Percentiles rank a stretch among this genome's conserved stretches.
These are phyloP conservation scores for Cryptus viduatorius DNA, from an alignment of 2,888 invertebrate genomes.

Conservation along the genomic window DNA sequence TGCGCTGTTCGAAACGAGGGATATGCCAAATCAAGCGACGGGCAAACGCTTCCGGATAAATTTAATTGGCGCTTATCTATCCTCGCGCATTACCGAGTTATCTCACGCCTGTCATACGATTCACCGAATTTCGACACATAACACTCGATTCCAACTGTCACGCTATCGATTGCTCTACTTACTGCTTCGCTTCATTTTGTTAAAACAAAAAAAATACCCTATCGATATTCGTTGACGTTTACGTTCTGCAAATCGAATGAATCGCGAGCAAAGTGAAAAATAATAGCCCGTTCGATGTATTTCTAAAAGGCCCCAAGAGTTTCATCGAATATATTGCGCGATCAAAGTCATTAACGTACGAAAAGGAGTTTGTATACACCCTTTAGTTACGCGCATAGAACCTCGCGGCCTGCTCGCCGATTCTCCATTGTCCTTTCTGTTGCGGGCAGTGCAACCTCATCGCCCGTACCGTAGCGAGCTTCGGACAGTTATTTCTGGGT, in stretches of 20 bases:
- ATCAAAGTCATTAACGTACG: not conserved
- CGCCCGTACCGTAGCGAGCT: not conserved
- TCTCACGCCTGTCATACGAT: slow-evolving; percentile 10
- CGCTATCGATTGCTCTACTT: not conserved
- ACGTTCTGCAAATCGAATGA: no score
- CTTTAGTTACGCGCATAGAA: not conserved
- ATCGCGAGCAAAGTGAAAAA: no score
- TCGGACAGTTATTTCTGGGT: slow-evolving; percentile 28
- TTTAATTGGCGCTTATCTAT: slow-evolving; percentile 50
- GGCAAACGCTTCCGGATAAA: slow-evolving; percentile 29
- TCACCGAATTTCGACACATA: slow-evolving; percentile 7
- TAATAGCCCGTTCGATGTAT: no score
- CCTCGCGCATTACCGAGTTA: slow-evolving; percentile 6
- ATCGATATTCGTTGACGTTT: no score
- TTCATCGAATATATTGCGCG: no score
- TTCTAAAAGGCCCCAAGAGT: no score
- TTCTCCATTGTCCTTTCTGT: slow-evolving; percentile 7
- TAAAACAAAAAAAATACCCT: no score
- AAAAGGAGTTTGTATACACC: not conserved
- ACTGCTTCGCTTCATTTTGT: not conserved
- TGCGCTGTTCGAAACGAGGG: not conserved
- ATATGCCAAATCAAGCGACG: slow-evolving; percentile 16
- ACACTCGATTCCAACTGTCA: slow-evolving; percentile 14
- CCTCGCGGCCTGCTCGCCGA: not conserved
- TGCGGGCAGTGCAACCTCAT: slow-evolving; percentile 23